Evolutionary conservation across 2,797 vertebrate species (phyloP).

Genomic region (Epinephelus coioides): DNA sequence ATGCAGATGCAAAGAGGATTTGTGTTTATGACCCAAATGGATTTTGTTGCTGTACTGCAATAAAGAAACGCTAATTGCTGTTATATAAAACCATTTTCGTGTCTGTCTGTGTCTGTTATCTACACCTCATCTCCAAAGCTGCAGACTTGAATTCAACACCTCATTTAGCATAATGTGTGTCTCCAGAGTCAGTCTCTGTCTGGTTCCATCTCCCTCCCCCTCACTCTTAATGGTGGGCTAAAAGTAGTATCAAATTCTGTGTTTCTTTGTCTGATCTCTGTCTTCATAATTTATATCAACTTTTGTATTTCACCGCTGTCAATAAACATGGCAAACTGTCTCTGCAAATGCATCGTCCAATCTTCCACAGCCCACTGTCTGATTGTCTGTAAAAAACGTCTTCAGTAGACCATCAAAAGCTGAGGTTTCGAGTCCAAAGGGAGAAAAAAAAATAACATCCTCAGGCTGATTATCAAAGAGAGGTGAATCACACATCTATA

Average conservation of each 20-base stretch:
- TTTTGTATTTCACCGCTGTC: background rate
- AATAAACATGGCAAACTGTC: background rate
- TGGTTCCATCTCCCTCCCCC: background rate
- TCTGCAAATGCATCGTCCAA: conserved; percentile 1
- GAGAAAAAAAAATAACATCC: background rate
- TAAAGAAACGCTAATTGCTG: background rate
- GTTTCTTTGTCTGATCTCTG: background rate
- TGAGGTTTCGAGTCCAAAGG: conserved; percentile 12
- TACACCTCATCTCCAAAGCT: background rate
- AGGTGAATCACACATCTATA: conserved; percentile 5
- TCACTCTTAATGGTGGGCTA: background rate
- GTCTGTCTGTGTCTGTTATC: background rate
- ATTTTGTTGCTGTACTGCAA: background rate
- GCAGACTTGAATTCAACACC: background rate
- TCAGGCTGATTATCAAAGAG: conserved; percentile 5
- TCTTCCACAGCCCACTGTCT: background rate
- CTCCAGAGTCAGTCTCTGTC: background rate
- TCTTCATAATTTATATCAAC: conserved; percentile 4
- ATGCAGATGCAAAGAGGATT: background rate
- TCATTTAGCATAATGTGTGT: background rate
- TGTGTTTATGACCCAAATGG: background rate
- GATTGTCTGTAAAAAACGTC: background rate
- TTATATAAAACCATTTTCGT: background rate
- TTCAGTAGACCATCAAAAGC: conserved; percentile 45
- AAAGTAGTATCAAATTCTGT: conserved; percentile 4